A percentile compares a stretch with the other conserved stretches of the same genome.
phyloP scores from a whole-genome alignment of 1,140 invertebrate genomes.

The Bradynema listronoti region DNA sequence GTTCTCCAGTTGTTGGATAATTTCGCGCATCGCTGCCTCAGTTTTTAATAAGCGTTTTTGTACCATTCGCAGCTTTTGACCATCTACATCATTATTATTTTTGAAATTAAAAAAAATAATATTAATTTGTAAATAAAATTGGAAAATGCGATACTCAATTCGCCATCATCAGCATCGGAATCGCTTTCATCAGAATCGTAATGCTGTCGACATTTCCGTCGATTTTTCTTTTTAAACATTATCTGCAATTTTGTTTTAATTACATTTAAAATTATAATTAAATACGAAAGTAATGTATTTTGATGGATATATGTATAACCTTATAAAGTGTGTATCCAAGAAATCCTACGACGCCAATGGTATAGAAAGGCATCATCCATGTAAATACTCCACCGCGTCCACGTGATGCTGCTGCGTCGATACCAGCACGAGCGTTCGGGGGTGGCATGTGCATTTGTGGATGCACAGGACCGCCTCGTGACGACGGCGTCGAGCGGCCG shows the following conservation, averaged over 20 bases:
- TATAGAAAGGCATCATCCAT: slow-evolving; percentile 54
- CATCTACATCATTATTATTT: slow-evolving; percentile 15
- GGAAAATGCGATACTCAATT: too few species aligned
- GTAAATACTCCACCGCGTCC: slow-evolving; percentile 44
- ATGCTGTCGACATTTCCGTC: too few species aligned
- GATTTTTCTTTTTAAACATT: too few species aligned
- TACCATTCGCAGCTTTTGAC: slow-evolving; percentile 29
- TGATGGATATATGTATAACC: too few species aligned
- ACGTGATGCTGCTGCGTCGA: slow-evolving; percentile 14
- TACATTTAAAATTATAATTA: too few species aligned
- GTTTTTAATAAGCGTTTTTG: slow-evolving; percentile 31
- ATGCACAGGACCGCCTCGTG: background rate
- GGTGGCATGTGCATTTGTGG: slow-evolving; percentile 17
- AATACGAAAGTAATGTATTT: too few species aligned
- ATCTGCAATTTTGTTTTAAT: too few species aligned
- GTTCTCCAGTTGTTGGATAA: slow-evolving; percentile 34
- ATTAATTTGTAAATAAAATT: too few species aligned
- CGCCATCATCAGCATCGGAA: too few species aligned
- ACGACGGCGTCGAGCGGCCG: background rate
- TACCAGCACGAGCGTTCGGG: slow-evolving; percentile 9
- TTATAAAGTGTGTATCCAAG: slow-evolving; percentile 55
- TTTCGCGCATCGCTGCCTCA: slow-evolving; percentile 31
- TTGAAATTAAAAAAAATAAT: too few species aligned
- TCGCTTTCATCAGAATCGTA: too few species aligned
- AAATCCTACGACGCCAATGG: slow-evolving; percentile 49